Conservation (phyloP, 2,797 vertebrate genomes). For the Sus cebifrons region DNA sequence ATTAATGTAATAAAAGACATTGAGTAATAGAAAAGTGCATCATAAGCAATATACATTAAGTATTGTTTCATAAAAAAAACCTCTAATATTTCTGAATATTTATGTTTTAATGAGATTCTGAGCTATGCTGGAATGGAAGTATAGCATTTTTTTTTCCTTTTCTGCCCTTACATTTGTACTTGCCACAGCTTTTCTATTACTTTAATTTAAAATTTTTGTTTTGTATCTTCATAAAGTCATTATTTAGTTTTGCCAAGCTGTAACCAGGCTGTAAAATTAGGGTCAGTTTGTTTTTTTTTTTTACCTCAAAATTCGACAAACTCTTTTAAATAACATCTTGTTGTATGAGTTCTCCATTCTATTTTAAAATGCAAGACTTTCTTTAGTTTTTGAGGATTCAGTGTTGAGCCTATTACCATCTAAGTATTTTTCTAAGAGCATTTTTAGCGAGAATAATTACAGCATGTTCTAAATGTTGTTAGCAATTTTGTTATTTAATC, state of each 20-base stretch:
- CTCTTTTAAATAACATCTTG: not conserved
- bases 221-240: not conserved
- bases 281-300: not conserved
- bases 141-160: not conserved
- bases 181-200: not conserved
- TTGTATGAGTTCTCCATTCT: not conserved
- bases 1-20: too few relatives aligned
- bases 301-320: not conserved
- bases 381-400: not conserved
- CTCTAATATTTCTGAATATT: not conserved
- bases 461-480: not conserved
- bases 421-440: not conserved
- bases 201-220: constrained; percentile 43
- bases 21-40: too few relatives aligned
- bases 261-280: not conserved
- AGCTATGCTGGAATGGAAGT: not conserved
- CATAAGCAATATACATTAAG: too few relatives aligned
- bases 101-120: not conserved
- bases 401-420: not conserved
- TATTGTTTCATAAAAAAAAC: not conserved
- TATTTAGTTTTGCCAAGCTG: not conserved
- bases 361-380: not conserved
- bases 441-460: constrained; percentile 29
- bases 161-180: not conserved
- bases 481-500: constrained; percentile 33